phyloP scores from a whole-genome alignment of 2,888 invertebrate species.

The Tuberolachnus salignus region DNA sequence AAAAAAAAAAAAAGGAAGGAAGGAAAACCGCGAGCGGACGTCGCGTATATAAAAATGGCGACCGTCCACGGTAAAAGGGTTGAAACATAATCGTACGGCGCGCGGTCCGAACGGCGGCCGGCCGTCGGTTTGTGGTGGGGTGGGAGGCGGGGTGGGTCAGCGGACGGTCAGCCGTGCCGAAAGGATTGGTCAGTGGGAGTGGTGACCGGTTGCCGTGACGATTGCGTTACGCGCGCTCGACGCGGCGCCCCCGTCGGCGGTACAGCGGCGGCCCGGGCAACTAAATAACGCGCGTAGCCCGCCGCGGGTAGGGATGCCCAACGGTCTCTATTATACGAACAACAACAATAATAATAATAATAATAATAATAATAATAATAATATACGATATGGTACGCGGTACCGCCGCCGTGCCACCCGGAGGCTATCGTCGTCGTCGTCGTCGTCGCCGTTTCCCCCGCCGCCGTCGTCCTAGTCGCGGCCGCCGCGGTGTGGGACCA shows the following conservation, averaged over 20 bases:
- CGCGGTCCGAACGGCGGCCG: background rate
- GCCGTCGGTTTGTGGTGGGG: background rate
- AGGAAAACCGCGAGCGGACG: background rate
- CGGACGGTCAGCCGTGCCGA: constrained; percentile 41
- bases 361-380: no score
- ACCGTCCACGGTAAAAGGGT: constrained; percentile 26
- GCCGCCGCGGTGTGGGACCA: constrained; percentile 50
- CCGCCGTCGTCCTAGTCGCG: constrained; percentile 41
- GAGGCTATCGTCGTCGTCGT: no score
- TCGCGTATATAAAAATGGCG: no score
- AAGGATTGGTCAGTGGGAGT: constrained; percentile 57
- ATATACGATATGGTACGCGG: background rate
- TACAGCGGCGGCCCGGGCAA: constrained; percentile 17
- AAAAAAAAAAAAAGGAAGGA: no score
- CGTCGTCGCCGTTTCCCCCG: no score
- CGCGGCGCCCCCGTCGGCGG: constrained; percentile 20
- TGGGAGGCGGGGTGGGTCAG: constrained; percentile 24
- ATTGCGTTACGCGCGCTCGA: background rate
- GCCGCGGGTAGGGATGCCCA: constrained; percentile 27
- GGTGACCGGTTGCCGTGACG: constrained; percentile 55
- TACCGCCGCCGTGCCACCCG: no score
- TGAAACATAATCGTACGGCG: constrained; percentile 7
- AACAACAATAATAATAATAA: no score
- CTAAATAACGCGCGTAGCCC: constrained; percentile 2
- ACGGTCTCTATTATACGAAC: background rate